Evolutionary conservation across 2,797 vertebrate species (phyloP), one percentile per base, ranked within the genome.

Genomic region (Hydrophis major): DNA sequence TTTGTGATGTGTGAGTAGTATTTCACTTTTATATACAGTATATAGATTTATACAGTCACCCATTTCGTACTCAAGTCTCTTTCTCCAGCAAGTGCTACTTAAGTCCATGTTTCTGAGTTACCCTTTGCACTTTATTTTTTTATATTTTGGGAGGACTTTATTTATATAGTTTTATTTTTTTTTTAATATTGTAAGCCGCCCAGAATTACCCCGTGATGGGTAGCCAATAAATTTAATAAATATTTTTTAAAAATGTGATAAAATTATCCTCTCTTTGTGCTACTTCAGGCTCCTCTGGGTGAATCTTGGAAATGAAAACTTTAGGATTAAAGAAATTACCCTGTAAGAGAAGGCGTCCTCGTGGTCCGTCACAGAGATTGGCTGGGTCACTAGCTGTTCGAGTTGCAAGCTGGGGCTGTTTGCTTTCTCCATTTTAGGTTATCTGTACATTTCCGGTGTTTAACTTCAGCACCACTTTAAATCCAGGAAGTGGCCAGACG

Each of bases 301-400:
- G 50, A 27, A 89, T 28, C 25, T 42, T 61, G 2, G 4, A n/a
- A 83, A 53, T 74, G 42, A 83, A 25, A 86, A 0, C 0, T 12
- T 3, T 0, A 60, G 69, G 18, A 10, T 86, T 47, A 50, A 56
- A 18, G 87, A 63, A 94, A 16, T 97, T 97, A 97, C 98, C 98
- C 98, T 98, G 95, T 98, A 98, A 74, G 98, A 98, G 96, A 98
- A 98, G 95, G 97, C 95, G 10, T 94, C 96, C 5, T 97, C 96
- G 32, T 97, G 96, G 2, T 90, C 95, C 83, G 92, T 95, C 86
- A 91, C 50, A 2, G 97, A 91, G 10, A 93, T 83, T 0, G 95
- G 87, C 8, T 96, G 94, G 0, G 97, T 97, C 0, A 97, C 97
- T 89, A 97, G 37, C 0, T 86, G 94, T 95, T 96, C 97, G 1